Evolutionary conservation across 2,888 invertebrate species (phyloP).

Genomic region (Perizoma affinitatum): DNA sequence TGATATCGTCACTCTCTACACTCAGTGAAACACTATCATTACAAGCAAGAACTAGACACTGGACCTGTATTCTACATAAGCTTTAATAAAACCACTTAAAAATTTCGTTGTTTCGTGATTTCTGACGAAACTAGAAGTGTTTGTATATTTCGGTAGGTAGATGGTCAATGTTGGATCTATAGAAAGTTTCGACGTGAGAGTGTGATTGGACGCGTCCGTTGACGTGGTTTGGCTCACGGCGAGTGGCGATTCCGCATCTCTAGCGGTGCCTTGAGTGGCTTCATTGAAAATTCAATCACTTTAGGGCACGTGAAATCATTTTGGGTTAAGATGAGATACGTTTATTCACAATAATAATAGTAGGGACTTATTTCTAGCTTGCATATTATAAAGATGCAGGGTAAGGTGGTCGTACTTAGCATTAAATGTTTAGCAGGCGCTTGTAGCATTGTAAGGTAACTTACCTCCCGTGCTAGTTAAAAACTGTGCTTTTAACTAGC

Average conservation of each 20-base stretch:
- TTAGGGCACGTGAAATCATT: conserved; percentile 3
- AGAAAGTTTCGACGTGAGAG: conserved; percentile 69
- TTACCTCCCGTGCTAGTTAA: no score
- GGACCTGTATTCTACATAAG: not conserved
- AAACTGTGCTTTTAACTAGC: no score
- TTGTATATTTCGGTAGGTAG: conserved; percentile 26
- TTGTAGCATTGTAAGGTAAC: no score
- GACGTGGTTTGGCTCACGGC: conserved; percentile 61
- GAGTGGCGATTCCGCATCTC: conserved; percentile 59
- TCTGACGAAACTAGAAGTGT: conserved; percentile 7
- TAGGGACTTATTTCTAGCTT: no score
- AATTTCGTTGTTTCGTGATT: conserved; percentile 1
- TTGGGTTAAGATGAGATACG: no score
- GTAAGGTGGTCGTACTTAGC: no score
- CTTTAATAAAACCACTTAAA: not conserved
- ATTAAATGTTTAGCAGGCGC: no score
- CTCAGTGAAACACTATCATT: conserved; percentile 15
- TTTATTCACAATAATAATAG: no score
- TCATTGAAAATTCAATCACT: conserved; percentile 28
- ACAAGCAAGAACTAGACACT: conserved; percentile 20
- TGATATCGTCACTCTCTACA: conserved; percentile 35
- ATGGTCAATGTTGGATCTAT: conserved; percentile 56
- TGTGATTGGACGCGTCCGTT: conserved; percentile 73
- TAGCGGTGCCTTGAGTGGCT: conserved; percentile 30
- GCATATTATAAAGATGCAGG: no score